Evolutionary conservation across 2,888 invertebrate species (phyloP), one percentile per base, ranked within the genome.

Genomic region (Iselma pallidipennis): DNA sequence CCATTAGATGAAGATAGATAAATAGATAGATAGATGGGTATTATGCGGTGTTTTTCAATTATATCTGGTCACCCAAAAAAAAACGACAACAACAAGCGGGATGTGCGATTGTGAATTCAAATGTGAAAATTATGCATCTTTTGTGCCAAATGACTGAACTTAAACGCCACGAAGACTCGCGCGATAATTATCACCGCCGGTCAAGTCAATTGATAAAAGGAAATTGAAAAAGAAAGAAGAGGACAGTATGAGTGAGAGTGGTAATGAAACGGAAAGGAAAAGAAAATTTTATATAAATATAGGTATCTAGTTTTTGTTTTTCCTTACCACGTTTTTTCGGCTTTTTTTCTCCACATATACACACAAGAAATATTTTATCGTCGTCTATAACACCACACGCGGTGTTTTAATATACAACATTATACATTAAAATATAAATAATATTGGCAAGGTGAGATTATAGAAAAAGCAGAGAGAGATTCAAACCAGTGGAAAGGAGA

Each of bases 81-180:
- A 65, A 59, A 60, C 55, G 37, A 56, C 48, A 69, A 62, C 67
- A 37, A 37, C 60, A 59, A 69, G 73, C 76, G 75, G 75, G 74
- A 75, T 74, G 74, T 74, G 69, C 72, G 71, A 74, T 74, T 69
- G 72, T 76, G 78, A 74, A 79, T 79, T 75, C 74, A 78, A 78
- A 79, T 78, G 78, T 67, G 77, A 79, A 79, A 77, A 78, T 78
- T 79, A 79, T 79, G 76, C 79, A 73, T 71, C 69, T 72, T 74
- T 71, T 74, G 75, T 69, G 73, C 72, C 71, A 75, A 77, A 76
- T 74, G 73, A 76, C 71, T 71, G 69, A 64, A 66, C 67, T n/a
- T 66, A 61, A 69, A 68, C 67, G 70, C 71, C 73, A 74, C 67
- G 70, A 62, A 69, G 77, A 75, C 76, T 77, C 66, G n/a, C n/a